These are phyloP conservation scores for Xylophagus ater DNA, from an alignment of 2,888 invertebrate genomes.

Conservation along the genomic window DNA sequence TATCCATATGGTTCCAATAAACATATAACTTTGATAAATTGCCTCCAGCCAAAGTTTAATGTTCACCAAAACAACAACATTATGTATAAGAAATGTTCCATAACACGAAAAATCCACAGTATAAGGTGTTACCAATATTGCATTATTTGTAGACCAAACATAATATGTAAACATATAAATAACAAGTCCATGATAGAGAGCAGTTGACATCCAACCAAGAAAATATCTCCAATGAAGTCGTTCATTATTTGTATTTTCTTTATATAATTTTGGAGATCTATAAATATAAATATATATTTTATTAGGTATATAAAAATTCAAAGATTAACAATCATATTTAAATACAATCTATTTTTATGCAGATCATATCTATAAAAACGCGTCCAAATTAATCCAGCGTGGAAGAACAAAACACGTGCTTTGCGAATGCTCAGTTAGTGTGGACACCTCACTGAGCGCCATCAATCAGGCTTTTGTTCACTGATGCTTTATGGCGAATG, in stretches of 20 bases:
- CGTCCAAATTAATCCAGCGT: too few relatives aligned
- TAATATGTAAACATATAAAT: constrained; percentile 47
- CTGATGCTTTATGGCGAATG: too few relatives aligned
- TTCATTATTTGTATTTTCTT: constrained; percentile 49
- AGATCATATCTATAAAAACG: too few relatives aligned
- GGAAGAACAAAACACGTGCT: too few relatives aligned
- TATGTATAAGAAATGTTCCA: constrained; percentile 49
- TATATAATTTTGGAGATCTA: constrained; percentile 58
- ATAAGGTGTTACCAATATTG: constrained; percentile 43
- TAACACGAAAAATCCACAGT: constrained; percentile 46
- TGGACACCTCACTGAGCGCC: too few relatives aligned
- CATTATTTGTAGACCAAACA: constrained; percentile 39
- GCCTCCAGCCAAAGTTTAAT: constrained; percentile 52
- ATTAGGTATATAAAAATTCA: too few relatives aligned
- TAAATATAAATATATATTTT: constrained; percentile 25
- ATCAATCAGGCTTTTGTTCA: too few relatives aligned
- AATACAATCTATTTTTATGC: too few relatives aligned
- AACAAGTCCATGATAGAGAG: constrained; percentile 52
- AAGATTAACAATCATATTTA: too few relatives aligned
- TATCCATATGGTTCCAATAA: constrained; percentile 42
- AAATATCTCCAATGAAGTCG: constrained; percentile 53
- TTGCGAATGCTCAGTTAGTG: too few relatives aligned
- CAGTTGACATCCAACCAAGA: constrained; percentile 48
- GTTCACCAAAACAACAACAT: constrained; percentile 46
- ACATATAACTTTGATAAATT: constrained; percentile 46